These are phyloP conservation scores for Plectropomus leopardus DNA, from an alignment of 2,113 vertebrate genomes.

Conservation along the genomic window DNA sequence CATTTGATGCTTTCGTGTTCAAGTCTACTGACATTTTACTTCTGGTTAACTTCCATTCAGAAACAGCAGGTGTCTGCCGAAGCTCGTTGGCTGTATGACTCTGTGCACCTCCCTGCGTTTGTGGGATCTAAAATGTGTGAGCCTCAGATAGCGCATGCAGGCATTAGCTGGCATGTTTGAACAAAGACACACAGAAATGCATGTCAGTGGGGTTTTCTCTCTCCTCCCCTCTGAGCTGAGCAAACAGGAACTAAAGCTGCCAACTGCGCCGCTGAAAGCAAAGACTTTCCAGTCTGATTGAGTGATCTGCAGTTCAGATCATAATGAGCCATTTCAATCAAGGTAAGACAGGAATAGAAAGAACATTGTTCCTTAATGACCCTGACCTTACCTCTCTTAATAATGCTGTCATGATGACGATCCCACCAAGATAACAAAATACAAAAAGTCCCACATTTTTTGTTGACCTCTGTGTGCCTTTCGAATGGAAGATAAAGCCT, in stretches of 20 bases:
- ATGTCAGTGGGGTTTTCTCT: neutral
- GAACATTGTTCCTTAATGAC: constrained; percentile 35
- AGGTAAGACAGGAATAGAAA: constrained; percentile 11
- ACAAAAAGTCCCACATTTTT: neutral
- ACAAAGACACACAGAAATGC: constrained; percentile 12
- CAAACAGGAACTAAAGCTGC: constrained; percentile 13
- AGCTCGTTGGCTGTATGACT: constrained; percentile 3
- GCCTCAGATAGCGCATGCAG: neutral
- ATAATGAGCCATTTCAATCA: constrained; percentile 43
- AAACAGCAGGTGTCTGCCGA: constrained; percentile 27
- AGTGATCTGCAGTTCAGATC: constrained; percentile 45
- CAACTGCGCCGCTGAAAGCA: constrained; percentile 10
- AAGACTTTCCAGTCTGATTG: constrained; percentile 24
- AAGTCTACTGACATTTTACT: constrained; percentile 23
- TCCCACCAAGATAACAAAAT: neutral
- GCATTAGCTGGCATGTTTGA: neutral
- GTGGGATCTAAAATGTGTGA: constrained; percentile 17
- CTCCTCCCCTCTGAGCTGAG: neutral
- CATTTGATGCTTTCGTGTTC: constrained; percentile 14
- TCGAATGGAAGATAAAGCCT: neutral
- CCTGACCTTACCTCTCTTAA: constrained; percentile 27
- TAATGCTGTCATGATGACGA: constrained; percentile 13
- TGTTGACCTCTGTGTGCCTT: neutral
- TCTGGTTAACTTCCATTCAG: constrained; percentile 29
- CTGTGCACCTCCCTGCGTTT: neutral